Percentiles rank a stretch among this genome's conserved stretches.
Conservation (phyloP, 2,888 invertebrate species). For the Pogonocherus hispidulus region DNA sequence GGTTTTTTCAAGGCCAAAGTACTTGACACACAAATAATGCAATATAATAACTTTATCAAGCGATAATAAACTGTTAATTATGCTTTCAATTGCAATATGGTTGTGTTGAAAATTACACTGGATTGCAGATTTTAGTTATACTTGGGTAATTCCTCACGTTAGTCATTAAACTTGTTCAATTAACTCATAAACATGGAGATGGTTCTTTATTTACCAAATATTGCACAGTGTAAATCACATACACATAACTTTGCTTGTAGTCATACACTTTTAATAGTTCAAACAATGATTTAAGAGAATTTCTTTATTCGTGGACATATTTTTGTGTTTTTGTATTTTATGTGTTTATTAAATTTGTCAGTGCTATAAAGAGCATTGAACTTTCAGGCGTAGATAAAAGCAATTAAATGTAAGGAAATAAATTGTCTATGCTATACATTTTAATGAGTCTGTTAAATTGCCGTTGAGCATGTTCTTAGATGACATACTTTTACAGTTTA, state of each 20-base stretch:
- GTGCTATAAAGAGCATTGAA: no score
- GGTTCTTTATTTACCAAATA: not conserved
- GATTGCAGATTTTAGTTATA: not conserved
- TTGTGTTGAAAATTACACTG: not conserved
- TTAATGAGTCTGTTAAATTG: no score
- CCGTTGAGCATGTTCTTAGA: no score
- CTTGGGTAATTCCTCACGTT: not conserved
- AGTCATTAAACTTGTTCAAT: not conserved
- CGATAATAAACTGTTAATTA: not conserved
- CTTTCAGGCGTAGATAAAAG: no score
- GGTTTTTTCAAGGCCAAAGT: slow-evolving; percentile 11
- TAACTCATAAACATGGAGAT: not conserved
- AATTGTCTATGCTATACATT: no score
- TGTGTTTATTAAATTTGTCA: no score
- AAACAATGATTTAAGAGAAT: no score
- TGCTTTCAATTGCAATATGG: not conserved
- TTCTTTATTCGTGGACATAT: no score
- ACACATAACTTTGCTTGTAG: not conserved
- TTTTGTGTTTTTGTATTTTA: no score
- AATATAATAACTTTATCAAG: not conserved
- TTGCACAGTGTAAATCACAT: no score
- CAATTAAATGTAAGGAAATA: no score
- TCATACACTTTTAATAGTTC: not conserved
- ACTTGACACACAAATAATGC: not conserved
- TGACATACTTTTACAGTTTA: no score